These are phyloP conservation scores for Subacronicta megacephala DNA, from an alignment of 2,888 invertebrate genomes.

Conservation along the genomic window DNA sequence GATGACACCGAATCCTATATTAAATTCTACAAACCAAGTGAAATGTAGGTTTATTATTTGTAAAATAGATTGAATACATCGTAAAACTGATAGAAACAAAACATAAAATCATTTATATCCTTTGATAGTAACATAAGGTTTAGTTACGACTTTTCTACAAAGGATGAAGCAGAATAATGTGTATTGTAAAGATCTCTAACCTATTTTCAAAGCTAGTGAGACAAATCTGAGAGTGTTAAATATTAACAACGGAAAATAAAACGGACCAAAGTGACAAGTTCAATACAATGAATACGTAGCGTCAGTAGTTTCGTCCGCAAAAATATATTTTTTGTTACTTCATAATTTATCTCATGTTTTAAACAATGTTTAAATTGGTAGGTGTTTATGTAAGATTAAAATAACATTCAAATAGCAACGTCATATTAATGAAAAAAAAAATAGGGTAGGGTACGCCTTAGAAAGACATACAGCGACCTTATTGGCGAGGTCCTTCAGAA, in stretches of 20 bases:
- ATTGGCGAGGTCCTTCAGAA: no score
- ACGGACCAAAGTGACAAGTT: no score
- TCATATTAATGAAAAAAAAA: no score
- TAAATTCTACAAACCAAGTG: slow-evolving; percentile 1
- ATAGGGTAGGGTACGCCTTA: no score
- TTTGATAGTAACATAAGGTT: slow-evolving; percentile 8
- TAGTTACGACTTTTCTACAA: slow-evolving; percentile 2
- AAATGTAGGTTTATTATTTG: slow-evolving; percentile 23
- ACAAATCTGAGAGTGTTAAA: slow-evolving; percentile 15
- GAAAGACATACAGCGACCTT: no score
- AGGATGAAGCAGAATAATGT: slow-evolving; percentile 1
- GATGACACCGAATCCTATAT: slow-evolving; percentile 1
- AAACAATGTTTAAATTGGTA: no score
- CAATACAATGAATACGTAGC: no score
- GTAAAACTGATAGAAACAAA: slow-evolving; percentile 25
- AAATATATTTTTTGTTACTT: no score
- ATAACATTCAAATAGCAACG: no score
- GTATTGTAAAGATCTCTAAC: slow-evolving; percentile 15
- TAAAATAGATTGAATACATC: slow-evolving; percentile 13
- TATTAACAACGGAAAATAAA: slow-evolving; percentile 17
- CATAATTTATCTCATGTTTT: no score
- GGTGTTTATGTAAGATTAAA: no score
- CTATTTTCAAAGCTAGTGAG: slow-evolving; percentile 11
- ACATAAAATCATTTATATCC: slow-evolving; percentile 7
- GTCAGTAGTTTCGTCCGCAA: no score